Base-by-base conservation (phyloP, 2,888 invertebrate genomes). In the Trachelus troglodyta region DNA sequence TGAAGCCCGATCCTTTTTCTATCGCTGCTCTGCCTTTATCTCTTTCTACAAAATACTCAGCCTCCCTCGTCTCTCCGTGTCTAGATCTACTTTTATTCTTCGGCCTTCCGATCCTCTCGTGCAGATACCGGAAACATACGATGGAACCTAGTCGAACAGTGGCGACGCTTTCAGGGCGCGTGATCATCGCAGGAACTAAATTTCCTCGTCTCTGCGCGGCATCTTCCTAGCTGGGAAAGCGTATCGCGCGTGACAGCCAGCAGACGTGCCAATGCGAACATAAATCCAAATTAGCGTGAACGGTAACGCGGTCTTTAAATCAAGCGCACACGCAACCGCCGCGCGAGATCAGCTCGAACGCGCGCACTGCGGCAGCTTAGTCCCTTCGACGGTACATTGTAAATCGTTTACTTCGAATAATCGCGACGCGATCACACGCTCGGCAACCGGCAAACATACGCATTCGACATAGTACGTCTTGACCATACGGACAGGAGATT, bases 201-300 rank as follows among this genome's bases (percentile, higher is more conserved):
- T 80, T 79, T 80, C 76, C 81, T 76, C 40, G 79, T 77, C 35
- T 30, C 74, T 73, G 74, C 76, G 76, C 74, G 69, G 77, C 77
- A 75, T 76, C 69, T 69, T 6, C 33, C 68, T 68, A 2, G 23
- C 40, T 56, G 40, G 40, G 23, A 56, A 56, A 56, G 40, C 40
- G 69, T 37, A 76, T 73, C 69, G 74, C 56, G 68, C 73, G 74
- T 75, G 74, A 33, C 74, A 74, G 74, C 34, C 74, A 23, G 35
- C 76, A 82, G 87, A 90, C 90, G 87, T 87, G 85, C 89, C 85
- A 90, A 90, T 87, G 86, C 86, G 88, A 90, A 90, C 90, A 91
- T 91, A 91, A 91, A 91, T 91, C 89, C 90, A 91, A 91, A 91
- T 91, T 90, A 91, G 90, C 89, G 88, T 85, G 83, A 85, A 86